Base-by-base conservation (phyloP, 2,888 invertebrate genomes). In the Marronus borbonicus region DNA sequence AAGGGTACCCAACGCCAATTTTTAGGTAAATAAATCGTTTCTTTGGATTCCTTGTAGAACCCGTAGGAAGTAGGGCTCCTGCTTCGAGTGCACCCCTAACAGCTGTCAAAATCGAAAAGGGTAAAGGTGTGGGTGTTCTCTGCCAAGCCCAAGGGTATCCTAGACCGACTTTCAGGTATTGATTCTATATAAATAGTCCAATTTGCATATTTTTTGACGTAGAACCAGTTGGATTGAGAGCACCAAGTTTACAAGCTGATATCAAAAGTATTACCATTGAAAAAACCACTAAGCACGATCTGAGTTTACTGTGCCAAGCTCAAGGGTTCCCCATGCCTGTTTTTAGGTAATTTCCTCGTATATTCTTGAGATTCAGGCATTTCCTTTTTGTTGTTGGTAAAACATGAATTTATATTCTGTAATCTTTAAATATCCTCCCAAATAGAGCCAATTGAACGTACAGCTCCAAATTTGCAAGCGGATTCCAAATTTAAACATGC, bases 111-210 rank as follows among this genome's bases (percentile, higher is more conserved):
- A 86, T 85, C 55, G 86, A 89, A 82, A 84, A 89, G 84, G 88
- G 89, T 81, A 86, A 87, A 83, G 91, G 91, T 86, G 89, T 93
- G 84, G 93, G 93, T 65, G 87, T 95, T 81, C 89, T 93, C 83
- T 95, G 94, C 88, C 94, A 94, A 78, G 94, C 94, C 20, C 94
- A 94, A 88, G 94, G 93, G 49, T 95, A 92, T 89, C 94, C 94
- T 80, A 92, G 93, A 86, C 94, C 94, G 84, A 89, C 91, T 81
- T 92, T 93, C 91, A 93, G 93, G 94, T 94, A 92, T 90, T 74
- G 50, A 44, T 8, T 44, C 44, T 8, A 12, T 44, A 44, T 12
- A 44, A 31, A 31, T 31, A 31, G 31, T 31, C 31, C 5, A 31
- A 31, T 31, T 31, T 31, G 31, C 31, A 31, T 31, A 4, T 31